Base-by-base conservation (phyloP, 2,797 vertebrate species). In the Hirundo rustica region DNA sequence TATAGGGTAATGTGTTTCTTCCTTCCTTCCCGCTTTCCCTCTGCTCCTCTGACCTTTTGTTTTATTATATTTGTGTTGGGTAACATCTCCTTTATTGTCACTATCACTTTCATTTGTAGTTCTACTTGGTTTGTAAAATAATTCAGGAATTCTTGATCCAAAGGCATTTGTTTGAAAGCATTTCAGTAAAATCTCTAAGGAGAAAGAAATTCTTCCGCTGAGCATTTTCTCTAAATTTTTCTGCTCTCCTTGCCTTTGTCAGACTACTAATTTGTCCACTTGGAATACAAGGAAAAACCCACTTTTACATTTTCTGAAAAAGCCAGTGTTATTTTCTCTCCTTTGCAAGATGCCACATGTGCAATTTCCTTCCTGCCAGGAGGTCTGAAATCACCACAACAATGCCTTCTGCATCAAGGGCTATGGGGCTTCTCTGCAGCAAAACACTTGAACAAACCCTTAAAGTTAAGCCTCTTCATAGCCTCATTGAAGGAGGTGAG, bases 91-190 rank as follows among this genome's bases (percentile, higher is more conserved):
- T 85, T 72, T 87, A 72, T 42, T 64, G 68, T 85, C 72, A 67
- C 58, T 58, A 58, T 77, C 67, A 44, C 48, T 95, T 96, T 89
- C 57, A 27, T 93, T 96, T 94, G 93, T 92, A 88, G 12, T 38
- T 92, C 74, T 34, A 62, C 83, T 95, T 40, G 32, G 92, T 89
- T 95, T 73, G 79, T 50, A 95, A 91, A 96, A 89, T 91, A 64
- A 50, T 67, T 67, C 55, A 79, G 88, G 81, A 94, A 77, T 89
- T 96, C 34, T 77, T 50, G 77, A 80, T 82, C 48, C 53, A 58
- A 84, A 81, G 77, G 50, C 72, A 64, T 57, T 80, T 88, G 76
- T 94, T 95, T 44, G 68, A 94, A 95, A 83, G 42, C 13, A 9
- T 86, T 88, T 81, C 54, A 84, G n/a, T 70, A 47, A 70, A 53